Evolutionary conservation across 53 echinoderm and acorn worm species (phyloP).

Genomic region (Holothuria leucospilota): DNA sequence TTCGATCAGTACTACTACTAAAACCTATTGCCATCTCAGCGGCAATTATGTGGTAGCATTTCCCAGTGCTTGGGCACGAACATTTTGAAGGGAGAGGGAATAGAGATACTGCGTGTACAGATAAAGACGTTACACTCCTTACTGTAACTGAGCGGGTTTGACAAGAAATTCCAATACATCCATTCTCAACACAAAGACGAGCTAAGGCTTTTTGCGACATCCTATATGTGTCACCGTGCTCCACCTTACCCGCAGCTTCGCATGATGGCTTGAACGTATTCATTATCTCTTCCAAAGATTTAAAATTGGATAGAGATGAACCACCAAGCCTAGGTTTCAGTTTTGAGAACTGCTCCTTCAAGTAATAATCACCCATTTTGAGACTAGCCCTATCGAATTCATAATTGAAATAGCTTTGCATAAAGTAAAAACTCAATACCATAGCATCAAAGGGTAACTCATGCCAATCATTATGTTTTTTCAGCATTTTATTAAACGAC

Average conservation of each 20-base stretch:
- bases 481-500: conserved; percentile 11
- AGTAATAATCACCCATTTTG: not conserved
- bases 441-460: conserved; percentile 12
- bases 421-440: not conserved
- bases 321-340: not conserved
- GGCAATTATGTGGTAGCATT: conserved; percentile 22
- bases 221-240: not conserved
- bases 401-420: conserved; percentile 3
- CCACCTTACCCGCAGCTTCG: not conserved
- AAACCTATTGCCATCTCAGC: not conserved
- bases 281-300: not conserved
- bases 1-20: not conserved
- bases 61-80: not conserved
- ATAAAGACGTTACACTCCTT: not conserved
- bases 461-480: not conserved
- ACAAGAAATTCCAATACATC: not conserved
- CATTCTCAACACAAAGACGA: not conserved
- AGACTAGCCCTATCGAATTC: not conserved
- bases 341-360: not conserved
- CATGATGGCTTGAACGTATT: not conserved
- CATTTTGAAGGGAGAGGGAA: not conserved
- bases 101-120: not conserved
- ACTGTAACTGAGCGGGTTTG: not conserved
- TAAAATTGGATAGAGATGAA: not conserved
- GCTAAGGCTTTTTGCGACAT: conserved; percentile 1